These are phyloP conservation scores for Drosophila murphyi DNA, from an alignment of 1,140 invertebrate species.

Conservation along the genomic window DNA sequence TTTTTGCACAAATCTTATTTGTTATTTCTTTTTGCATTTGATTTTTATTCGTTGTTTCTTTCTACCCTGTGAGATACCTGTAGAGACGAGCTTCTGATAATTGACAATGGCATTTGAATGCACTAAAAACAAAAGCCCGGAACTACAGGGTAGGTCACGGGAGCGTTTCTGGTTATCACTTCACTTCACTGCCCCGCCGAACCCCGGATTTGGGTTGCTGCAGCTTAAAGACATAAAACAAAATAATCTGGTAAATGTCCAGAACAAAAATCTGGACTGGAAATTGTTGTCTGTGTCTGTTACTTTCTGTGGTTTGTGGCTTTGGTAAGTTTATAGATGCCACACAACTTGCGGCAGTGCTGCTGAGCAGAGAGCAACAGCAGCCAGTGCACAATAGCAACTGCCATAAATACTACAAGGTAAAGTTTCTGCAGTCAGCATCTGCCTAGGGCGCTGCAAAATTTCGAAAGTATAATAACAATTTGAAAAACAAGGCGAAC, in stretches of 20 bases:
- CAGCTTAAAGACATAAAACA: conserved; percentile 35
- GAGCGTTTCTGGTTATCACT: conserved; percentile 86
- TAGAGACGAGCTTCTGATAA: conserved; percentile 99
- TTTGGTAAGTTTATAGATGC: conserved; percentile 41
- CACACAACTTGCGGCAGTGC: conserved; percentile 33
- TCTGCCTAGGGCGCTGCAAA: conserved; percentile 58
- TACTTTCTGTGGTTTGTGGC: conserved; percentile 1
- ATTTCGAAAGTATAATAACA: conserved; percentile 75
- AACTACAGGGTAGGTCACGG: conserved; percentile 99
- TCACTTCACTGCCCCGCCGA: not conserved
- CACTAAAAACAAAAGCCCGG: conserved; percentile 98
- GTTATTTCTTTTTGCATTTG: not conserved
- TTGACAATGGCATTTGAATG: conserved; percentile 85
- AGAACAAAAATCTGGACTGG: conserved; percentile 3
- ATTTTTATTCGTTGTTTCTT: conserved; percentile 63
- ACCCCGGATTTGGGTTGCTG: not conserved
- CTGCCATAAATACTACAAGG: conserved; percentile 69
- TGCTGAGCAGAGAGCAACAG: conserved; percentile 13
- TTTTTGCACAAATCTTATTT: too few species aligned
- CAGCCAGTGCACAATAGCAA: conserved; percentile 46
- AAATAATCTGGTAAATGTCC: conserved; percentile 44
- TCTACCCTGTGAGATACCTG: conserved; percentile 97
- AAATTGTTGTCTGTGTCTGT: conserved; percentile 1
- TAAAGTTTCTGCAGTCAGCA: conserved; percentile 59
- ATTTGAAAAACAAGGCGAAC: conserved; percentile 70